These are phyloP conservation scores for Ochlodes sylvanus DNA, from an alignment of 2,888 invertebrate genomes.

Conservation along the genomic window DNA sequence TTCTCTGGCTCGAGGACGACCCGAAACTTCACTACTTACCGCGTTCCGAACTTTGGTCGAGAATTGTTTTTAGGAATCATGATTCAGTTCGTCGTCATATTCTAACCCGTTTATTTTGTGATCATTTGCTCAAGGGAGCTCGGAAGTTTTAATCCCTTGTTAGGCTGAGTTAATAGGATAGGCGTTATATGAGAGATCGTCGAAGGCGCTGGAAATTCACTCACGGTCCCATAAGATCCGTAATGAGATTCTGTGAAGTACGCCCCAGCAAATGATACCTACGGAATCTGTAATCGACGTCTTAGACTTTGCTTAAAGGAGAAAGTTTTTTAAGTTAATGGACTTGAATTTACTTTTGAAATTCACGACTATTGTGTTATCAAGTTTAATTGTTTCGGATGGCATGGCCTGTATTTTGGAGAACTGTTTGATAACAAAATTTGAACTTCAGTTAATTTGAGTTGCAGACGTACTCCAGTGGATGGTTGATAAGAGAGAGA, in stretches of 20 bases:
- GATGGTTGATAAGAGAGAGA: too few species aligned
- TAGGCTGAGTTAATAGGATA: constrained; percentile 26
- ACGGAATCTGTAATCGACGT: constrained; percentile 22
- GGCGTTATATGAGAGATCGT: constrained; percentile 22
- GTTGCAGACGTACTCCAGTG: too few species aligned
- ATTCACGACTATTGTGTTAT: constrained; percentile 27
- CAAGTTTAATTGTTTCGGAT: constrained; percentile 12
- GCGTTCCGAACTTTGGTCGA: constrained; percentile 14
- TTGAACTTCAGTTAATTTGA: neutral
- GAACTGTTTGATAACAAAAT: neutral
- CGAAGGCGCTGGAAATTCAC: constrained; percentile 25
- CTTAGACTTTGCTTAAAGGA: constrained; percentile 12
- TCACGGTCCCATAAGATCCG: constrained; percentile 26
- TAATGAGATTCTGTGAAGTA: constrained; percentile 35
- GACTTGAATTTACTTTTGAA: constrained; percentile 26
- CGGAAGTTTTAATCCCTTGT: constrained; percentile 33
- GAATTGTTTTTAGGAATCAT: constrained; percentile 31
- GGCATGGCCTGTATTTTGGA: neutral
- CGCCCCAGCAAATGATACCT: constrained; percentile 22
- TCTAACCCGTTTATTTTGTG: constrained; percentile 30
- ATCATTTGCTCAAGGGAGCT: constrained; percentile 28
- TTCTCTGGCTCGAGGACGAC: constrained; percentile 31
- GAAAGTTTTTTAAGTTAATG: constrained; percentile 28
- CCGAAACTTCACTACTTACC: constrained; percentile 33
- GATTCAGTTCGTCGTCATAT: constrained; percentile 27